phyloP scores from a whole-genome alignment of 2,797 vertebrate species.

The Lepus oiostolus region DNA sequence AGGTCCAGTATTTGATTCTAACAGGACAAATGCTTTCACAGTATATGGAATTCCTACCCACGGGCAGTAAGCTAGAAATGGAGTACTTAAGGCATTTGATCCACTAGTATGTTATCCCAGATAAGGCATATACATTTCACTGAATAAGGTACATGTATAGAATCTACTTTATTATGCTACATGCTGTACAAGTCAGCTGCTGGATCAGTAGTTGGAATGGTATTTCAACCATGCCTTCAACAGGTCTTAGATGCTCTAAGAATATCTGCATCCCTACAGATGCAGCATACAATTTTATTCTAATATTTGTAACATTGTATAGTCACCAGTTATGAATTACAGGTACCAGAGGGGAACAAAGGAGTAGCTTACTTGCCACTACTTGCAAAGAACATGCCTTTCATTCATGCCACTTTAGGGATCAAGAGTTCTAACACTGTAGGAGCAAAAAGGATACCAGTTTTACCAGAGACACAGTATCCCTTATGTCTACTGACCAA shows the following conservation, averaged over 20 bases:
- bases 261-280: not conserved
- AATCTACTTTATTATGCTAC: not conserved
- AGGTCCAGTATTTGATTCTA: not conserved
- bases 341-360: not conserved
- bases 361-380: not conserved
- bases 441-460: not conserved
- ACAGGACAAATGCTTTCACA: not conserved
- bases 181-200: not conserved
- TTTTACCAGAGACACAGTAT: not conserved
- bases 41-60: not conserved
- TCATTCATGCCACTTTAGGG: not conserved
- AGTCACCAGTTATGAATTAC: not conserved
- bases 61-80: not conserved
- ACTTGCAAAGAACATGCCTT: not conserved
- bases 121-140: not conserved
- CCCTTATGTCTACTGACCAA: not conserved
- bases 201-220: not conserved
- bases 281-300: not conserved
- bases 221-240: not conserved
- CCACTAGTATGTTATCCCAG: too few species aligned
- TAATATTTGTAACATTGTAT: not conserved
- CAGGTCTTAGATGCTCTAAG: not conserved
- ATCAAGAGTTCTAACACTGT: not conserved
- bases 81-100: not conserved
- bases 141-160: not conserved